These are phyloP conservation scores for Hylomyscus alleni DNA, from an alignment of 2,797 vertebrate genomes.

Conservation along the genomic window DNA sequence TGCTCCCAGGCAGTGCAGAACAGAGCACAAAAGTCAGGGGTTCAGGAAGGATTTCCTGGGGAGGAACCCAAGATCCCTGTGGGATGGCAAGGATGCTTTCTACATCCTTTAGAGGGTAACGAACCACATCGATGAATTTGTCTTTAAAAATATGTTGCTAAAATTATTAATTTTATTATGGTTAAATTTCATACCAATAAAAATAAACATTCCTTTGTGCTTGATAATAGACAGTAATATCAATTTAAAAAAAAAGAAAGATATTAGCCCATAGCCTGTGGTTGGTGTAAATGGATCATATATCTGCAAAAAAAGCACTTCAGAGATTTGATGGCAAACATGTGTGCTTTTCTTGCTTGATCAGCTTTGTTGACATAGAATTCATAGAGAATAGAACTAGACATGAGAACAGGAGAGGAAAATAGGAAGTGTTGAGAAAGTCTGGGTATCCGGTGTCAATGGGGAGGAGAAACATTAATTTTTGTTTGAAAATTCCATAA, in stretches of 20 bases:
- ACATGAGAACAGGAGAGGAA: background rate
- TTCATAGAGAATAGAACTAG: background rate
- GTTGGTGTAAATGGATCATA: rapidly evolving
- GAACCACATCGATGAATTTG: background rate
- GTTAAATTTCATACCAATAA: background rate
- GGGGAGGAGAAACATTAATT: background rate
- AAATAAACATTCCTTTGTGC: background rate
- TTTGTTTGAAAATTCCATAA: background rate
- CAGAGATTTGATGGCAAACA: background rate
- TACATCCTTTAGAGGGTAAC: background rate
- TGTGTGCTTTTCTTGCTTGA: background rate
- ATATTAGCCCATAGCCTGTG: too few relatives aligned
- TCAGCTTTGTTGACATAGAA: background rate
- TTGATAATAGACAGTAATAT: background rate
- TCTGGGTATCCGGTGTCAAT: background rate
- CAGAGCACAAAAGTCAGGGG: background rate
- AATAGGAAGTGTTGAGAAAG: background rate
- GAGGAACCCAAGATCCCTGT: background rate
- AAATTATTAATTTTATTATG: background rate
- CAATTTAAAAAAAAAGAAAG: background rate
- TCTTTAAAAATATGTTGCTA: background rate
- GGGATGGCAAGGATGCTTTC: too few relatives aligned
- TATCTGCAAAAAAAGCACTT: background rate
- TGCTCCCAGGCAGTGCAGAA: background rate
- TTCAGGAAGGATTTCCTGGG: rapidly evolving